Conservation (phyloP, 2,797 vertebrate genomes). For the Dermochelys coriacea region DNA sequence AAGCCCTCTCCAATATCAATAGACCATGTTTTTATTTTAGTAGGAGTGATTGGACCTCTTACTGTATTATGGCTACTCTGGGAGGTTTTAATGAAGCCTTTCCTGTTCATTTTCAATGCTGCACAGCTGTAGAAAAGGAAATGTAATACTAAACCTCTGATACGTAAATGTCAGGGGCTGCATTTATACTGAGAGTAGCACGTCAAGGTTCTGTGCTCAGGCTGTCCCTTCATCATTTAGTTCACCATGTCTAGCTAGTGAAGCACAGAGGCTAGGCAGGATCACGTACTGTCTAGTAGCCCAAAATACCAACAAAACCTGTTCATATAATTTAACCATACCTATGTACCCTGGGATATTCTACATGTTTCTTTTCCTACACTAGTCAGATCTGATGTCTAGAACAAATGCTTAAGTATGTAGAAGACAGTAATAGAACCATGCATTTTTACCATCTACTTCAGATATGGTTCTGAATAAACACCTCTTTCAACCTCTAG, state of each 20-base stretch:
- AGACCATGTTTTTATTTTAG: neutral
- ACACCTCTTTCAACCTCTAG: neutral
- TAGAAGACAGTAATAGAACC: neutral
- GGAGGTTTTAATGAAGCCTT: neutral
- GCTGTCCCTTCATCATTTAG: neutral
- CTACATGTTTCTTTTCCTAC: neutral
- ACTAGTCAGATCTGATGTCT: neutral
- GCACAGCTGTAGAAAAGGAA: neutral
- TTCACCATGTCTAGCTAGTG: neutral
- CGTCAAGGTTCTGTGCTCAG: neutral
- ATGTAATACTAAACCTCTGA: neutral
- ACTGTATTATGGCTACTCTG: neutral
- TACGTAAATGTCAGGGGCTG: neutral
- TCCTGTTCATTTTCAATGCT: neutral
- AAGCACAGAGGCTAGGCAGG: neutral
- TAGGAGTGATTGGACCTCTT: neutral
- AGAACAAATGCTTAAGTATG: neutral
- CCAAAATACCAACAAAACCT: neutral
- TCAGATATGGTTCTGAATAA: accelerated
- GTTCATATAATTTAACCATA: neutral
- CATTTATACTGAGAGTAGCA: accelerated
- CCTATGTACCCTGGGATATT: neutral
- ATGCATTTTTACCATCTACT: neutral
- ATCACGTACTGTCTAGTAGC: neutral
- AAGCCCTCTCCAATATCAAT: neutral